Evolutionary conservation across 2,113 vertebrate species (phyloP).

Genomic region (Sinosuthora webbiana): DNA sequence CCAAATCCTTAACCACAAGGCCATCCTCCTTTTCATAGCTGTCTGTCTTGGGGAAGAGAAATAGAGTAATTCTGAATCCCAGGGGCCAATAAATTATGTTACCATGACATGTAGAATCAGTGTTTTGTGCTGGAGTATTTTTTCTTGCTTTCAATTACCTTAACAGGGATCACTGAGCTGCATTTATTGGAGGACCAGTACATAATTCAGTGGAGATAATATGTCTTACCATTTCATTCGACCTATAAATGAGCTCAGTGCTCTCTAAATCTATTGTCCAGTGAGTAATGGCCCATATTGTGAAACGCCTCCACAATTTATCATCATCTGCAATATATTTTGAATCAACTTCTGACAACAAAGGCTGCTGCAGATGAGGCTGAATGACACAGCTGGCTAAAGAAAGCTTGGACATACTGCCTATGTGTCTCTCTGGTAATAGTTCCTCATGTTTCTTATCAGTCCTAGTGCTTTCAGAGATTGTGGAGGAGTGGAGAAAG

Average conservation of each 20-base stretch:
- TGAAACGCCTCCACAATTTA: not conserved
- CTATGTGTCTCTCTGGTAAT: not conserved
- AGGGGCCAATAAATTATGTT: not conserved
- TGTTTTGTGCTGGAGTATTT: not conserved
- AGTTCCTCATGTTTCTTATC: not conserved
- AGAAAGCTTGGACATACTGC: not conserved
- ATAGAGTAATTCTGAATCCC: slow-evolving; percentile 47
- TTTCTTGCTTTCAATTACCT: slow-evolving; percentile 25
- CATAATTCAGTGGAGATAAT: slow-evolving; percentile 15
- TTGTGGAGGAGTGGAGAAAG: not conserved
- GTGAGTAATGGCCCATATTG: not conserved
- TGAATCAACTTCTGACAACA: not conserved
- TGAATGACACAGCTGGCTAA: not conserved
- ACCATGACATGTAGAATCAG: slow-evolving; percentile 2
- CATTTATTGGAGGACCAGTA: not conserved
- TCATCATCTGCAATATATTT: slow-evolving; percentile 6
- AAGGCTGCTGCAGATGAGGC: not conserved
- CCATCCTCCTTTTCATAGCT: slow-evolving; percentile 54
- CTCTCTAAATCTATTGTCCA: slow-evolving; percentile 35
- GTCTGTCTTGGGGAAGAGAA: slow-evolving; percentile 34
- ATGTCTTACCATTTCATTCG: not conserved
- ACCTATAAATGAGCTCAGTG: not conserved
- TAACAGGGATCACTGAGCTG: not conserved
- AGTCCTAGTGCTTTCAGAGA: not conserved
- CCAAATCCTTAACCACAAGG: slow-evolving; percentile 61